Conservation (phyloP, 2,113 vertebrate genomes). For the Caloenas nicobarica region DNA sequence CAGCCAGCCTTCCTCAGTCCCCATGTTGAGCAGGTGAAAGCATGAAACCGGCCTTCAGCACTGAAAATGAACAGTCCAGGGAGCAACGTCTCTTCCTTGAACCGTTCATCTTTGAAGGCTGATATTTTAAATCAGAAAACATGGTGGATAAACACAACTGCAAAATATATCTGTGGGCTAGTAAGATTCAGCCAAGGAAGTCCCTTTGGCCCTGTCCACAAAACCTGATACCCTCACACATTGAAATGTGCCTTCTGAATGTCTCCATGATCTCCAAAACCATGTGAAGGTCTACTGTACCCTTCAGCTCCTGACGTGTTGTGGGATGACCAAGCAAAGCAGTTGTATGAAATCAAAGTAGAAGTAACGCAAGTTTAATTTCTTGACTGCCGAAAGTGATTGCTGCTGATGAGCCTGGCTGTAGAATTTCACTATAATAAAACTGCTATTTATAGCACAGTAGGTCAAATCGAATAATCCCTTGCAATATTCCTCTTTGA, state of each 20-base stretch:
- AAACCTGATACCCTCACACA: not conserved
- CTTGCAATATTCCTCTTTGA: not conserved
- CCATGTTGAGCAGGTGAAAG: not conserved
- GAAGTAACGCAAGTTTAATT: not conserved
- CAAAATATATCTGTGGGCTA: not conserved
- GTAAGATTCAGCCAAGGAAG: not conserved
- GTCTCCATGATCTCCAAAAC: not conserved
- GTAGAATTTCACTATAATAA: not conserved
- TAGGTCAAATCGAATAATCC: not conserved
- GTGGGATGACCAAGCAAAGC: not conserved
- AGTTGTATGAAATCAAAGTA: not conserved
- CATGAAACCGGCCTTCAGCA: not conserved
- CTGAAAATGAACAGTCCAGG: not conserved
- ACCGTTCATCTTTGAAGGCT: not conserved
- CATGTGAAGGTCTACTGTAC: not conserved
- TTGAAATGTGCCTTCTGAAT: not conserved
- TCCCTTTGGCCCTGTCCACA: not conserved
- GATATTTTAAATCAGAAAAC: not conserved
- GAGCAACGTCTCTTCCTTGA: not conserved
- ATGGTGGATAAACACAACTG: not conserved
- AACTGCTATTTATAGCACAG: not conserved
- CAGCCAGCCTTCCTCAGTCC: not conserved
- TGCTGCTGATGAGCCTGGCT: fast-evolving
- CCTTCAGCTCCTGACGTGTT: not conserved
- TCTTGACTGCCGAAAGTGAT: not conserved